A percentile compares a stretch with the other conserved stretches of the same genome.
Evolutionary conservation across 1,140 invertebrate species (phyloP).

Genomic region (Trachelipus rathkii): DNA sequence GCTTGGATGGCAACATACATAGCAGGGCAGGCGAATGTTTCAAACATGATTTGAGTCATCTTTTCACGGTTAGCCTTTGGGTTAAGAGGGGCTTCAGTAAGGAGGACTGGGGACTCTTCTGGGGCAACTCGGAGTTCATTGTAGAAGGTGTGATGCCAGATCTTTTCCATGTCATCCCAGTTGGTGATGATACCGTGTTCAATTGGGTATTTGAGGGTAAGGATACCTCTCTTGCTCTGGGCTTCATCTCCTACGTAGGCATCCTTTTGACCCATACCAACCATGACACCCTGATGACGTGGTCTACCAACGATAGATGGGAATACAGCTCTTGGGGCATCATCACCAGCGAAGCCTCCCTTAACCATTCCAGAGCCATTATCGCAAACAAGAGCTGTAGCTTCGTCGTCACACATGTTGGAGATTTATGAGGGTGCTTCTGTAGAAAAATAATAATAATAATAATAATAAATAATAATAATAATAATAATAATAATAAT

Average conservation of each 20-base stretch:
- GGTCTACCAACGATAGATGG: conserved; percentile 62
- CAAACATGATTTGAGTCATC: conserved; percentile 83
- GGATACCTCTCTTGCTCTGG: conserved; percentile 83
- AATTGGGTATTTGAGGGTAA: conserved; percentile 88
- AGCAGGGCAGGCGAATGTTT: conserved; percentile 86
- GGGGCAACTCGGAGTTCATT: conserved; percentile 90
- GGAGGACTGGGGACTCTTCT: conserved; percentile 85
- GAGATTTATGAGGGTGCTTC: no score
- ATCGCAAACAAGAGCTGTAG: conserved; percentile 60
- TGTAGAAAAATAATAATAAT: no score
- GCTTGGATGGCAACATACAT: conserved; percentile 92
- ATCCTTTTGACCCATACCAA: conserved; percentile 92
- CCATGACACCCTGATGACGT: conserved; percentile 68
- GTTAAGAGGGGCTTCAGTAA: conserved; percentile 89
- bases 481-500: no score
- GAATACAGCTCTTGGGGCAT: conserved; percentile 63
- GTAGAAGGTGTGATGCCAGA: conserved; percentile 95
- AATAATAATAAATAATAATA: no score
- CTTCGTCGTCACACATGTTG: no score
- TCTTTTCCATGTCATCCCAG: conserved; percentile 97
- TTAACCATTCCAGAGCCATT: conserved; percentile 66
- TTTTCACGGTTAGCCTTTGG: conserved; percentile 78
- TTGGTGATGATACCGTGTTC: conserved; percentile 93
- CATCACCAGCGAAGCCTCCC: conserved; percentile 63
- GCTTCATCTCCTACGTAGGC: conserved; percentile 88